Conservation (phyloP, 37 sponge, comb jelly and placozoan species). For the Bolinopsis microptera region DNA sequence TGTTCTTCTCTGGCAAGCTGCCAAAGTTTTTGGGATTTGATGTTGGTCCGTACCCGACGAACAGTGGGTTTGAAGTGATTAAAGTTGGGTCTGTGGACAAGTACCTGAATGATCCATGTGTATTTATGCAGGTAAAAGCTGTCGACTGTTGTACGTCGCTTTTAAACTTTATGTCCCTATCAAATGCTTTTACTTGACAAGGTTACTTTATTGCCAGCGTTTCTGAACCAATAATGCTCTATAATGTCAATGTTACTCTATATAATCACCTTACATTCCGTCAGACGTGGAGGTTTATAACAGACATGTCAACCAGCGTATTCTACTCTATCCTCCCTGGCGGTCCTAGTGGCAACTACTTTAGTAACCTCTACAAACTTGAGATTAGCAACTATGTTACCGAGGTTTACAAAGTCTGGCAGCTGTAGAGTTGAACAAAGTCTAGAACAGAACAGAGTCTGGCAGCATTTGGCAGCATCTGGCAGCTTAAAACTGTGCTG, state of each 20-base stretch:
- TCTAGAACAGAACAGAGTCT: too few relatives aligned
- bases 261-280: background rate
- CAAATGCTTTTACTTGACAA: too few relatives aligned
- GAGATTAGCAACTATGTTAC: background rate
- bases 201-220: background rate
- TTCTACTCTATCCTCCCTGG: constrained; percentile 31
- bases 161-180: too few relatives aligned
- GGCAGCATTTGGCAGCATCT: too few relatives aligned
- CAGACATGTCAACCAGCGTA: constrained; percentile 1
- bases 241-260: background rate
- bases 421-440: background rate
- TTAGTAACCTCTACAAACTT: constrained; percentile 20
- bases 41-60: background rate
- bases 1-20: constrained; percentile 49
- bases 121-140: constrained; percentile 36
- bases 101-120: background rate
- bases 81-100: background rate
- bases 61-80: constrained; percentile 42
- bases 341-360: constrained; percentile 23
- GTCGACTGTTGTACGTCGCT: too few relatives aligned
- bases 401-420: background rate
- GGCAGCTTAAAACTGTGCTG: too few relatives aligned
- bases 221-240: background rate
- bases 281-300: constrained; percentile 39
- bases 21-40: constrained; percentile 35